Evolutionary conservation across 2,113 vertebrate species (phyloP).

Genomic region (Callochromis pleurospilus): DNA sequence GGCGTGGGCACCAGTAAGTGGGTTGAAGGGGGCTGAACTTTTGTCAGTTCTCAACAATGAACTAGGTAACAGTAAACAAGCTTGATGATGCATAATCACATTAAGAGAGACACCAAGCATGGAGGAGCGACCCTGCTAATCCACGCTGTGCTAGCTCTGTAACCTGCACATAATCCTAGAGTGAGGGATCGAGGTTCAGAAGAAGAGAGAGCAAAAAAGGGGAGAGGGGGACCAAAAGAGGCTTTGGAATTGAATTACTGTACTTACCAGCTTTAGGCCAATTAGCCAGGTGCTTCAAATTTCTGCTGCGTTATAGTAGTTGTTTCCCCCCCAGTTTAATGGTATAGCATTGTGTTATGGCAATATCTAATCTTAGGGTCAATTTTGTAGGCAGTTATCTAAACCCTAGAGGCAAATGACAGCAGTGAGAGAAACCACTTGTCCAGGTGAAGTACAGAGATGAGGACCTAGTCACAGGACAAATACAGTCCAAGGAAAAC

Average conservation of each 20-base stretch:
- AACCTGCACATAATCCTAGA: constrained; percentile 84
- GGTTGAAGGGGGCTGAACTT: constrained; percentile 67
- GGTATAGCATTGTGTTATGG: not conserved
- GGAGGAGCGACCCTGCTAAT: constrained; percentile 80
- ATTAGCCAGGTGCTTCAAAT: constrained; percentile 70
- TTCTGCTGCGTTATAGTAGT: not conserved
- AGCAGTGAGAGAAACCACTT: not conserved
- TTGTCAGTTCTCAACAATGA: constrained; percentile 67
- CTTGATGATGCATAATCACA: constrained; percentile 90
- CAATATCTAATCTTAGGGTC: not conserved
- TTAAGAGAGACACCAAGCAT: constrained; percentile 82
- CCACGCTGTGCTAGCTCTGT: constrained; percentile 72
- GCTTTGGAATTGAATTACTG: constrained; percentile 82
- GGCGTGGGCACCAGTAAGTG: constrained; percentile 54
- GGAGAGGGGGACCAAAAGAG: constrained; percentile 43
- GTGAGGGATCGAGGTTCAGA: constrained; percentile 60
- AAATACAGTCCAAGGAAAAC: not conserved
- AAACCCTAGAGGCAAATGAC: not conserved
- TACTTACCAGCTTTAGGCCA: constrained; percentile 69
- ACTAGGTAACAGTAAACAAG: constrained; percentile 85
- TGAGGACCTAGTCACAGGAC: not conserved
- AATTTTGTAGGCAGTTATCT: not conserved
- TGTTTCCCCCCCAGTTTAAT: not conserved
- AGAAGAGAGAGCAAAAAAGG: constrained; percentile 3
- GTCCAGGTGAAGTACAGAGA: not conserved